Base-by-base conservation (phyloP, 2,797 vertebrate genomes). In the Ciconia nigra region DNA sequence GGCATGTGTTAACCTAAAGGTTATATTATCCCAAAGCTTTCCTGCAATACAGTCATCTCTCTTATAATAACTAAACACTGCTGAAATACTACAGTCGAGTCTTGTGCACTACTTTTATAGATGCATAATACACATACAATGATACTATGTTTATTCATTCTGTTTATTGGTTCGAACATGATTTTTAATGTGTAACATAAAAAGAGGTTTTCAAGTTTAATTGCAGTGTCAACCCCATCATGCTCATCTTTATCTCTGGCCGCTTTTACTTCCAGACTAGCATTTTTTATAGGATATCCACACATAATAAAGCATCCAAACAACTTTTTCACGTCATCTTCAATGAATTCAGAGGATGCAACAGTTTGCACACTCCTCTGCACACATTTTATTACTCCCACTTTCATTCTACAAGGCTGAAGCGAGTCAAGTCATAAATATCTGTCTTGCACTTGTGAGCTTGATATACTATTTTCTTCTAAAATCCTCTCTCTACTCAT, bases 281-380 rank as follows among this genome's bases (percentile, higher is more conserved):
- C 57, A 35, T 85, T 94, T 89, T 97, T 98, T 96, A 97, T 65
- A 95, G 87, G 78, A 81, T 62, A 95, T 82, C 83, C 86, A 92
- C 96, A 96, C 63, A 62, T 91, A 96, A 97, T 98, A 98, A 98
- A 98, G 41, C 97, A 98, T 94, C 95, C 41, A 91, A 97, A 98
- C 97, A 97, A 98, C 96, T 97, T 98, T 95, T 97, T 96, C 96
- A 95, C 16, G 7, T 97, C 96, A 94, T 96, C 71, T 88, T 97
- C 97, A 96, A 97, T 98, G 97, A 98, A 97, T 97, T 97, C 96
- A 83, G 91, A 84, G 93, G 93, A 91, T 55, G 95, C 97, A 97
- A 97, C 96, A 96, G 96, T 97, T 98, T 97, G 96, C 52, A 66
- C 90, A 94, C 85, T 97, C 84, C 87, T 93, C 96, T 83, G 87